Evolutionary conservation across 2,797 vertebrate species (phyloP), one percentile per base, ranked within the genome.

Genomic region (Crocidura indochinensis): DNA sequence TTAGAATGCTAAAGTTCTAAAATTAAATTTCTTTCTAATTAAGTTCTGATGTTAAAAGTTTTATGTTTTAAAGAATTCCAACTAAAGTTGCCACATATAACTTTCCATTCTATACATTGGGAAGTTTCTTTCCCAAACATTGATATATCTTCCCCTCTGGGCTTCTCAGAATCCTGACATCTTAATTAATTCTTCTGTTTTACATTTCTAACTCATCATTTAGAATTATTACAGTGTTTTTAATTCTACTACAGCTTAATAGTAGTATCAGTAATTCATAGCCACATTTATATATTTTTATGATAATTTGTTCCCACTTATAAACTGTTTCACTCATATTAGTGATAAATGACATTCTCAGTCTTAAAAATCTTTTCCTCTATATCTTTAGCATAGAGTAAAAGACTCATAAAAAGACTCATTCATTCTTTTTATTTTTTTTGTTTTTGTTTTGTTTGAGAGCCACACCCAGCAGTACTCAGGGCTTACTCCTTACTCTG

Each of bases 341-440:
- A 22, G 38, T 84, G 91, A 93, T 96, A 97, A 96, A 93, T 81
- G 20, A 72, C 95, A 87, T 64, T 91, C 91, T 92, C 94, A 9
- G 60, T 85, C 22, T 81, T 85, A 64, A 26, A 88, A 82, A 31
- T 75, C 27, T 53, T 86, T 88, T 31, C 51, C 60, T 93, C 49
- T 60, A 38, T 38, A 5, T 97, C 84, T 79, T 88, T 38, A 38
- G 38, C 38, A 38, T 38, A 38, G 38, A 38, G 38, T 38, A 38
- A 38, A 38, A 38, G 38, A 38, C 5, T 38, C 38, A 38, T 38
- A 38, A 38, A 38, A 49, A 60, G 56, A 17, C 38, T 38, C 38
- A 38, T 38, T 38, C 38, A 38, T 38, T 38, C 15, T 51, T 51
- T 15, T 51, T 51, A 10, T 51, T 51, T 51, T 51, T 4, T 51